Percentiles rank a stretch among this genome's conserved stretches.
Conservation (phyloP, 1,140 invertebrate genomes). For the Hydropsyche tenuis region DNA sequence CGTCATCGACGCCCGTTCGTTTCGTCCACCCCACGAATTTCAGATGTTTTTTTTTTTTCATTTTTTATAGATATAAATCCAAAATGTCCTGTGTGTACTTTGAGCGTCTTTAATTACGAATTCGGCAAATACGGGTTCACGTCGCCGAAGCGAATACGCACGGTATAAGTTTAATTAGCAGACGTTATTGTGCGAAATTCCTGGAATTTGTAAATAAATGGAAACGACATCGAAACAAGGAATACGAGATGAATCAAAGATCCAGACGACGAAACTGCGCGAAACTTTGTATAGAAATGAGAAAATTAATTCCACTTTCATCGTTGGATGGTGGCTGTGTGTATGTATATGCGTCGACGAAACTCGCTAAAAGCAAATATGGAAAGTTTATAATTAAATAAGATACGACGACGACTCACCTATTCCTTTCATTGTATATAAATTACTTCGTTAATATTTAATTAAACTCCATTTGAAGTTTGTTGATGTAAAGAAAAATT, state of each 20-base stretch:
- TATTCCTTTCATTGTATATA: constrained; percentile 13
- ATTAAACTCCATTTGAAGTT: constrained; percentile 6
- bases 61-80: no score
- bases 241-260: constrained; percentile 30
- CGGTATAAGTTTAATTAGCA: constrained; percentile 14
- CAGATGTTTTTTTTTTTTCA: no score
- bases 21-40: no score
- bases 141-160: neutral
- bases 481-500: neutral
- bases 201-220: constrained; percentile 20
- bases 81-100: neutral
- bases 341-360: neutral
- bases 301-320: constrained; percentile 36
- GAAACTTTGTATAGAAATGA: constrained; percentile 39
- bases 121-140: no score
- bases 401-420: constrained; percentile 3
- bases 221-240: constrained; percentile 25
- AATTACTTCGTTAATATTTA: constrained; percentile 6
- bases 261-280: constrained; percentile 24
- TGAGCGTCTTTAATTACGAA: neutral
- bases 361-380: constrained; percentile 33
- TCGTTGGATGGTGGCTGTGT: neutral
- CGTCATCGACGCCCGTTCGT: no score
- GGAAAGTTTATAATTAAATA: constrained; percentile 42
- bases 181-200: constrained; percentile 8